phyloP scores from a whole-genome alignment of 2,888 invertebrate genomes.

The Brachynemurus nebulosus region DNA sequence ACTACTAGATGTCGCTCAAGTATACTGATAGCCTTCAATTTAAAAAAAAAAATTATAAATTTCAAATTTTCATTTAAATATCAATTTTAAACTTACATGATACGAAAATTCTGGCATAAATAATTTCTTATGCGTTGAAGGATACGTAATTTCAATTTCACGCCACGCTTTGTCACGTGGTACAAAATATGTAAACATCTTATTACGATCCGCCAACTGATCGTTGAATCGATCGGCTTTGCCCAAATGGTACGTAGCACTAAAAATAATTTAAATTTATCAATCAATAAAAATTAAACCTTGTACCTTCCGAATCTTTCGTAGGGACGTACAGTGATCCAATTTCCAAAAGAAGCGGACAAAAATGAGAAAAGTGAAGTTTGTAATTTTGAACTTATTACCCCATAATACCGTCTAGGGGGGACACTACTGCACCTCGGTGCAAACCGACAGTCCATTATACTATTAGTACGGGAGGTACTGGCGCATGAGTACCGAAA shows the following conservation, averaged over 20 bases:
- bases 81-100: constrained; percentile 66
- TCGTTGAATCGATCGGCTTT: constrained; percentile 62
- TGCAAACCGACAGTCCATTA: too few species aligned
- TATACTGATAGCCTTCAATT: constrained; percentile 63
- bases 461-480: too few species aligned
- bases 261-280: constrained; percentile 30
- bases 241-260: constrained; percentile 65
- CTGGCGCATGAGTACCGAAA: too few species aligned
- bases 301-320: too few species aligned
- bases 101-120: constrained; percentile 69
- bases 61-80: too few species aligned
- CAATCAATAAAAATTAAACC: constrained; percentile 8
- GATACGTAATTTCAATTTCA: constrained; percentile 55
- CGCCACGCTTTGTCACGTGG: constrained; percentile 85
- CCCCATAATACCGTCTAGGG: too few species aligned
- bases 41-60: too few species aligned
- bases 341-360: too few species aligned
- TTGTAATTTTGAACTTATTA: too few species aligned
- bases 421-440: too few species aligned
- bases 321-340: too few species aligned
- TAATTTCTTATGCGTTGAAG: constrained; percentile 71
- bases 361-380: too few species aligned
- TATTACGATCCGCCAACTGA: constrained; percentile 58
- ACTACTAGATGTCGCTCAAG: constrained; percentile 81
- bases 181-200: constrained; percentile 81